Base-by-base conservation (phyloP, 2,797 vertebrate genomes). In the Gadopsis bispinosus region DNA sequence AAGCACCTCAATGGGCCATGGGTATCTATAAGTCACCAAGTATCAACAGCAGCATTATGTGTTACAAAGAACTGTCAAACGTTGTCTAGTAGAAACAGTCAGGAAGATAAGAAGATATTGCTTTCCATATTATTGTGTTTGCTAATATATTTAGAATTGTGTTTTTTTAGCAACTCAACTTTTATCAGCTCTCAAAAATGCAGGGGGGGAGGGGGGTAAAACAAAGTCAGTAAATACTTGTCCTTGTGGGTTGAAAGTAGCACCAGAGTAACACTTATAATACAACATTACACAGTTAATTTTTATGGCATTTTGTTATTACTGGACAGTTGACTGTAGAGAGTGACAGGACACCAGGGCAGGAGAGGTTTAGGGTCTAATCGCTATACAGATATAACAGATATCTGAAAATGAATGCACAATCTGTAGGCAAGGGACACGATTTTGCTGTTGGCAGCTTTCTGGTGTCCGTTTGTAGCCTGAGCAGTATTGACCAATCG, bases 41-140 rank as follows among this genome's bases (percentile, higher is more conserved):
- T 70, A 70, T 62, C 67, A 83, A 64, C 77, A 73, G 73, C 71
- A 75, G 63, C 58, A 61, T 67, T 37, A 62, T 73, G 71, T 65
- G 61, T 53, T 83, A 68, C 71, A 73, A 58, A 73, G 43, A 80
- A 17, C 66, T 84, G 79, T 85, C 79, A 68, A 41, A 64, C 2
- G 55, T 7, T 20, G 43, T 64, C 68, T n/a, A 14, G 17, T 19
- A 66, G 33, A 89, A 69, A 62, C 31, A 67, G 37, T 77, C 63
- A 67, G 11, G 67, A 55, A 74, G 47, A 80, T 43, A 73, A 29
- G 37, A 65, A 73, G 45, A 59, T 39, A 58, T 69, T 60, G 41
- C 4, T 47, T 61, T 59, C 45, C 29, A 45, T 70, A 19, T 71
- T 66, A 70, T 56, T 62, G 61, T 50, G 29, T 84, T 74, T 62